These are phyloP conservation scores for Spatula versicolor DNA, from an alignment of 2,797 vertebrate species.

Conservation along the genomic window DNA sequence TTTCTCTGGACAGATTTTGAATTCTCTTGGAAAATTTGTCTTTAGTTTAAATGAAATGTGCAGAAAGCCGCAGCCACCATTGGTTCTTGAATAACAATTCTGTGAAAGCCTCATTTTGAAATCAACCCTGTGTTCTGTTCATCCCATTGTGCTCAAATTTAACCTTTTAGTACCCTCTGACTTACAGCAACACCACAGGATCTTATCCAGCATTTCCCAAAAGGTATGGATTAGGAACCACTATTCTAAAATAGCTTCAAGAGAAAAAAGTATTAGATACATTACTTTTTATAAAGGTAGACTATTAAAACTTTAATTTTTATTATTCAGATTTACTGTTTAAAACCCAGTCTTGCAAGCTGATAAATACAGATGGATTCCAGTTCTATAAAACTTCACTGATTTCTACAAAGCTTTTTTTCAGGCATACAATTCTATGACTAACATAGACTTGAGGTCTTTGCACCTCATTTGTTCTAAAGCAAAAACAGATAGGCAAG, in stretches of 20 bases:
- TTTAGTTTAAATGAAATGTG: not conserved
- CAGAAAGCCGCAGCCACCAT: not conserved
- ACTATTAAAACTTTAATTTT: not conserved
- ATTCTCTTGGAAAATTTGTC: not conserved
- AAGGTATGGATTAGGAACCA: not conserved
- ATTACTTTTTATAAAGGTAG: not conserved
- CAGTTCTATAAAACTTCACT: not conserved
- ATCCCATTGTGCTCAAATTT: not conserved
- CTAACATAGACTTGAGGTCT: not conserved
- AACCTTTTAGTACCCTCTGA: not conserved
- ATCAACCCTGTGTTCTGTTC: not conserved
- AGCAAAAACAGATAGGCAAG: not conserved
- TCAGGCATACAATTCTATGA: not conserved
- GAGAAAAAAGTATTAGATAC: not conserved
- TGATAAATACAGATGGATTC: not conserved
- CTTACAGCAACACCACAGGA: accelerated
- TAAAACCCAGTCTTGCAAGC: not conserved
- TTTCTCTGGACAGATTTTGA: not conserved
- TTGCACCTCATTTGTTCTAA: not conserved
- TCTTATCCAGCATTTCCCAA: not conserved
- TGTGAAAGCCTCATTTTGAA: not conserved
- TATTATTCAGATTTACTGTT: not conserved
- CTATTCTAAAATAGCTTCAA: not conserved
- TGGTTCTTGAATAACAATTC: not conserved
- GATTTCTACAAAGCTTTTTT: not conserved